Evolutionary conservation across 1,140 invertebrate genomes (phyloP).

Genomic region (Eubasilissa regina): DNA sequence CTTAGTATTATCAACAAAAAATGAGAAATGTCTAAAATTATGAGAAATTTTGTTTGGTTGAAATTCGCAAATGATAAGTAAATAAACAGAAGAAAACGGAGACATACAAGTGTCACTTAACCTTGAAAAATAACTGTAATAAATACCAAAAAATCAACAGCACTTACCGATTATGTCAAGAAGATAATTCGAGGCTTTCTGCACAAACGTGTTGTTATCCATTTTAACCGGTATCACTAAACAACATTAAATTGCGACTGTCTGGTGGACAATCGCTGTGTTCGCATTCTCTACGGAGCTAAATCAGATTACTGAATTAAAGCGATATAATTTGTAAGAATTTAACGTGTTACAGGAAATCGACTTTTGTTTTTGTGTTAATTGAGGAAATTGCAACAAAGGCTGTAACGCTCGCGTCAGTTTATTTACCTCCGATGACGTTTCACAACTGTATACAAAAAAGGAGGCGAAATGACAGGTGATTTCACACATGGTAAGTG

Average conservation of each 20-base stretch:
- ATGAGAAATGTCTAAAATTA: no score
- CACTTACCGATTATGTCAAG: conserved; percentile 45
- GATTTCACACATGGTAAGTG: not conserved
- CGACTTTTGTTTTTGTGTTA: not conserved
- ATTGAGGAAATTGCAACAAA: conserved; percentile 22
- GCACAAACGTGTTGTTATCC: conserved; percentile 12
- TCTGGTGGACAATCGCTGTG: not conserved
- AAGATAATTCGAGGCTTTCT: conserved; percentile 38
- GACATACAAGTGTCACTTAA: no score
- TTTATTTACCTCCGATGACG: conserved; percentile 34
- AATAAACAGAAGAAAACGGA: no score
- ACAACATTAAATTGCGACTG: not conserved
- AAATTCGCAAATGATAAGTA: no score
- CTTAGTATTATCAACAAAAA: no score
- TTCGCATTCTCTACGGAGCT: not conserved
- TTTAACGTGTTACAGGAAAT: not conserved
- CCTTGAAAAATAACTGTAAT: no score
- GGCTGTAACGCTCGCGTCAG: conserved; percentile 16
- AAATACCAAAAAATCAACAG: not conserved
- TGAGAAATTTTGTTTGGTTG: no score
- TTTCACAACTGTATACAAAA: conserved; percentile 17
- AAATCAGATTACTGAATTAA: conserved; percentile 14
- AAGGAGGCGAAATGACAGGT: conserved; percentile 3
- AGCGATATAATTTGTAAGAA: not conserved
- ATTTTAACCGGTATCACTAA: not conserved